Conservation (phyloP, 2,797 vertebrate genomes). For the Hapalemur alaotrensis region DNA sequence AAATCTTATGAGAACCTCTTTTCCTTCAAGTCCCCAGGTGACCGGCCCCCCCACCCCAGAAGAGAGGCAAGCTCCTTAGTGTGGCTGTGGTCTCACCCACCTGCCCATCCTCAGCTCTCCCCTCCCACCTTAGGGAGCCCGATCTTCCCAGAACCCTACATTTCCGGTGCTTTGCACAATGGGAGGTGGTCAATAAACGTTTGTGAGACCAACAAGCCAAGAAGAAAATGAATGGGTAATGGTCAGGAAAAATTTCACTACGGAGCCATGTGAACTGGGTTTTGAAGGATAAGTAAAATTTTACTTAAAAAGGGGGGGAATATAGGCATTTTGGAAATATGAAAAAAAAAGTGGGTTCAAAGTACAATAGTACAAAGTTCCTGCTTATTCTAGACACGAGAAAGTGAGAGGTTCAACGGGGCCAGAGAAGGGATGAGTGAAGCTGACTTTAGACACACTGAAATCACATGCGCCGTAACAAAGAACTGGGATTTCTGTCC, state of each 20-base stretch:
- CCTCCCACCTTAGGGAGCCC: neutral
- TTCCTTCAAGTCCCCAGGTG: neutral
- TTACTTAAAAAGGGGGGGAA: neutral
- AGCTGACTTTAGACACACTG: neutral
- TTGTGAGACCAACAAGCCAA: neutral
- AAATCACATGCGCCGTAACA: fast-evolving
- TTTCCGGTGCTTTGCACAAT: neutral
- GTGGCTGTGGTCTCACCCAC: neutral
- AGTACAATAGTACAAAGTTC: neutral
- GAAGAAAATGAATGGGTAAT: neutral
- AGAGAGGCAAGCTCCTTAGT: neutral
- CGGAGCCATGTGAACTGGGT: neutral
- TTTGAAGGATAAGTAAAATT: neutral
- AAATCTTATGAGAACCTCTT: neutral
- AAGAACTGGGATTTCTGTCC: neutral
- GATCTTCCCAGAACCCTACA: neutral
- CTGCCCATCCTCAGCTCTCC: neutral
- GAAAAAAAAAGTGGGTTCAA: neutral
- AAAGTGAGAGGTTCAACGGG: neutral
- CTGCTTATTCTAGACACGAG: neutral
- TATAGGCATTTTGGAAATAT: neutral
- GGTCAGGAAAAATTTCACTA: neutral
- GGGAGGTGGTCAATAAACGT: neutral
- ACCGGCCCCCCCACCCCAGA: neutral
- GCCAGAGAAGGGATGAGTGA: neutral